Percentiles rank a stretch among this genome's conserved stretches.
phyloP scores from a whole-genome alignment of 35 echinoderm and acorn worm genomes.

The Stichopus chloronotus region DNA sequence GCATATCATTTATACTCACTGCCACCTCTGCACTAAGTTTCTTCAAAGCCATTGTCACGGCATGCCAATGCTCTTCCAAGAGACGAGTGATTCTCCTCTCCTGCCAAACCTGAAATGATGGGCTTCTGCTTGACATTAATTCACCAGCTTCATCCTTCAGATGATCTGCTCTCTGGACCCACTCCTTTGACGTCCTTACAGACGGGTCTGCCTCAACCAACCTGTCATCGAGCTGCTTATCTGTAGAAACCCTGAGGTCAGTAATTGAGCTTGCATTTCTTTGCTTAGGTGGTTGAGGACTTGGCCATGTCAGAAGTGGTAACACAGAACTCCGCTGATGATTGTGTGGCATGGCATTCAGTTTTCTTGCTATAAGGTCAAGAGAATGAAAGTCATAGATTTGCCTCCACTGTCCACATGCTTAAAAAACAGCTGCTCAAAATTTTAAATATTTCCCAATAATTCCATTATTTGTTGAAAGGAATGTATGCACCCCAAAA shows the following conservation, averaged over 20 bases:
- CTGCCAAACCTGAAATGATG: conserved; percentile 41
- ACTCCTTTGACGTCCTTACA: conserved; percentile 31
- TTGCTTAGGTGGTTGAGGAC: not conserved
- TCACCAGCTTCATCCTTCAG: conserved; percentile 40
- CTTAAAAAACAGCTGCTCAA: no score
- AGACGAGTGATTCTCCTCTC: conserved; percentile 17
- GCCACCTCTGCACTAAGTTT: conserved; percentile 28
- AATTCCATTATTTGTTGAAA: no score
- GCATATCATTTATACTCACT: not conserved
- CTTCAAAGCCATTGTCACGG: conserved; percentile 25
- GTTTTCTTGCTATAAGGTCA: no score
- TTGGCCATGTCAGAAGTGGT: conserved; percentile 28
- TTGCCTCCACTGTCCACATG: no score
- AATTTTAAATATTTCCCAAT: no score
- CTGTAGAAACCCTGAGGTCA: not conserved
- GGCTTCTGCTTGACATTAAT: conserved; percentile 23
- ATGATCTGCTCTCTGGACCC: not conserved
- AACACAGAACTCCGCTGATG: conserved; percentile 44
- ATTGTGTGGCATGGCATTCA: conserved; percentile 1
- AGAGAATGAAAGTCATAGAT: no score
- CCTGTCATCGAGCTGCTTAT: not conserved
- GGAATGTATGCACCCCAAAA: no score
- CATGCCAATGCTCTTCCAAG: conserved; percentile 25
- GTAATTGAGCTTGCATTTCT: not conserved
- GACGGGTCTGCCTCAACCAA: not conserved